Percentiles rank a stretch among this genome's conserved stretches.
These are phyloP conservation scores for Pteronura brasiliensis DNA, from an alignment of 2,113 vertebrate genomes.

Conservation along the genomic window DNA sequence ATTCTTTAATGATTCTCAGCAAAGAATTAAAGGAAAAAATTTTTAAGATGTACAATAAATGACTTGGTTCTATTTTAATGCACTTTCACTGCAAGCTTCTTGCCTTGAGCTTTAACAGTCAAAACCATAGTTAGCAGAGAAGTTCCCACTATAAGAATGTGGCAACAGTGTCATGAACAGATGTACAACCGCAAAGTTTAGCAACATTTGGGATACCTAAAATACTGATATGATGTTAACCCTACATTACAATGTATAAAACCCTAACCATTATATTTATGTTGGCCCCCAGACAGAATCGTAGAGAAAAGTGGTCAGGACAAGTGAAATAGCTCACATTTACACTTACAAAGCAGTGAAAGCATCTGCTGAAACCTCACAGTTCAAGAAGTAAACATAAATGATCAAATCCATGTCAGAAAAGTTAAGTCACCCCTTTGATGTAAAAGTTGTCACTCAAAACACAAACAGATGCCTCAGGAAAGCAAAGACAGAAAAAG, in stretches of 20 bases:
- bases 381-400: conserved; percentile 22
- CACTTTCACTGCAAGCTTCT: conserved; percentile 6
- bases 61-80: conserved; percentile 11
- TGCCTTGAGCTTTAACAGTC: conserved; percentile 36
- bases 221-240: conserved; percentile 8
- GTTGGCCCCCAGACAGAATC: not conserved
- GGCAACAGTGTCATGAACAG: not conserved
- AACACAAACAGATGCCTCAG: not conserved
- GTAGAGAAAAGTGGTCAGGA: not conserved
- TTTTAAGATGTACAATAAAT: not conserved
- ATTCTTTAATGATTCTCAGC: conserved; percentile 22
- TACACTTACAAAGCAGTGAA: not conserved
- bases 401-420: not conserved
- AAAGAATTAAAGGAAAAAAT: not conserved
- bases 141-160: not conserved
- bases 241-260: not conserved
- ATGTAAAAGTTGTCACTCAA: not conserved
- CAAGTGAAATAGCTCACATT: not conserved
- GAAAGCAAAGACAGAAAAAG: not conserved
- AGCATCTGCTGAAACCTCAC: not conserved
- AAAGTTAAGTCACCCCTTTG: not conserved
- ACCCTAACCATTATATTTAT: not conserved
- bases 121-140: not conserved
- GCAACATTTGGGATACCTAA: not conserved
- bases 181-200: not conserved